Percentiles rank a stretch among this genome's conserved stretches.
phyloP scores from a whole-genome alignment of 2,888 invertebrate genomes.

The Ephialtes manifestator region DNA sequence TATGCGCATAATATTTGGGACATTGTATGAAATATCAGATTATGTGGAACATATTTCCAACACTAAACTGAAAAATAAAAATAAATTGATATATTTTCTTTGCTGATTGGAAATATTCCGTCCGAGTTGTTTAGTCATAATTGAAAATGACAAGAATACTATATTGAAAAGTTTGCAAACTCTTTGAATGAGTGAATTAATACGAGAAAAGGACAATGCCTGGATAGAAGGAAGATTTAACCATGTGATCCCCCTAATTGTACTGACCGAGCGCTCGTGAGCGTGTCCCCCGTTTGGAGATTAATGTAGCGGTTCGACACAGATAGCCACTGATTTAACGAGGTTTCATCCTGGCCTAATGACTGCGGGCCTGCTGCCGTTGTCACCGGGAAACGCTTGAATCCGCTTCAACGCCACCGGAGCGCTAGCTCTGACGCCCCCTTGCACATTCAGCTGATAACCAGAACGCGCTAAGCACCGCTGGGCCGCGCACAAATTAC shows the following conservation, averaged over 20 bases:
- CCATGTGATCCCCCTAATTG: conserved; percentile 29
- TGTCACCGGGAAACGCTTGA: conserved; percentile 30
- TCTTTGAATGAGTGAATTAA: background rate
- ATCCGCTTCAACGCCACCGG: conserved; percentile 1
- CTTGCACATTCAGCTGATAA: background rate
- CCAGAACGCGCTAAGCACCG: conserved; percentile 45
- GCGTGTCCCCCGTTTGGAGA: conserved; percentile 23
- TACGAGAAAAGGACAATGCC: background rate
- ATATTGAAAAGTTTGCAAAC: background rate
- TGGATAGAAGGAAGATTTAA: conserved; percentile 14
- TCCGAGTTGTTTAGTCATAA: background rate
- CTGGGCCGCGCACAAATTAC: conserved; percentile 44
- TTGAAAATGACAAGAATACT: background rate
- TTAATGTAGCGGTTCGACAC: conserved; percentile 50
- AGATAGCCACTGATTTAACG: conserved; percentile 58
- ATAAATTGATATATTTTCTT: no score
- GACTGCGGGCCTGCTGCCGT: conserved; percentile 30
- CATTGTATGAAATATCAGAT: no score
- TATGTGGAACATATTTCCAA: no score
- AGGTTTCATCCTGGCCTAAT: conserved; percentile 46
- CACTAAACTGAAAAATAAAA: no score
- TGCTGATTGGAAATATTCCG: background rate
- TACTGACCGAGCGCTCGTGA: conserved; percentile 14
- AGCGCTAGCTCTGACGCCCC: conserved; percentile 6
- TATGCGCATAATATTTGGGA: no score